Evolutionary conservation across 1,140 invertebrate species (phyloP).

Genomic region (Bombyx mandarina): DNA sequence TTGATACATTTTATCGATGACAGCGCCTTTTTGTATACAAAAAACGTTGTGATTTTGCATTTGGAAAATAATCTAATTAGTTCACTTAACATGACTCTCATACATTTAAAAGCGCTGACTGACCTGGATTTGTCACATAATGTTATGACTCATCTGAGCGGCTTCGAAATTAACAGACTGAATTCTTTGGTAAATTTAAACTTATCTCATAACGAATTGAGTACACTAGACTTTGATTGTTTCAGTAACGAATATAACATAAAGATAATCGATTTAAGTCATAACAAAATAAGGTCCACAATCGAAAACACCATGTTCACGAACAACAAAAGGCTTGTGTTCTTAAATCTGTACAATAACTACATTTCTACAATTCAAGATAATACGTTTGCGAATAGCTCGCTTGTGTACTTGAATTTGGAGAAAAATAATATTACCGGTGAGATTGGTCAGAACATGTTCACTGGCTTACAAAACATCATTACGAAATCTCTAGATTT

Average conservation of each 20-base stretch:
- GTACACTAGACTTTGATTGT: slow-evolving; percentile 35
- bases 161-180: slow-evolving; percentile 37
- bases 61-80: slow-evolving; percentile 33
- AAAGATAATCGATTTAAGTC: slow-evolving; percentile 33
- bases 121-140: slow-evolving; percentile 38
- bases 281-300: slow-evolving; percentile 33
- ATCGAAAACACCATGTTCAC: slow-evolving; percentile 37
- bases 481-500: slow-evolving; percentile 23
- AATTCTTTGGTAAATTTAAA: slow-evolving; percentile 31
- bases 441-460: slow-evolving; percentile 28
- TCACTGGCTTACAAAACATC: slow-evolving; percentile 30
- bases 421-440: slow-evolving; percentile 35
- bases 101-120: slow-evolving; percentile 30
- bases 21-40: slow-evolving; percentile 25
- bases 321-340: slow-evolving; percentile 31
- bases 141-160: slow-evolving; percentile 27
- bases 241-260: slow-evolving; percentile 39
- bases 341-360: slow-evolving; percentile 41
- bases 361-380: slow-evolving; percentile 32
- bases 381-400: slow-evolving; percentile 34
- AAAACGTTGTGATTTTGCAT: slow-evolving; percentile 26
- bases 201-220: slow-evolving; percentile 39
- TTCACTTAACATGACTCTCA: slow-evolving; percentile 32
- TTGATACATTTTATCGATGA: slow-evolving; percentile 24
- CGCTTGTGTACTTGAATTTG: slow-evolving; percentile 34